phyloP scores from a whole-genome alignment of 1,140 invertebrate genomes.

The Rhyacophila brunnea region DNA sequence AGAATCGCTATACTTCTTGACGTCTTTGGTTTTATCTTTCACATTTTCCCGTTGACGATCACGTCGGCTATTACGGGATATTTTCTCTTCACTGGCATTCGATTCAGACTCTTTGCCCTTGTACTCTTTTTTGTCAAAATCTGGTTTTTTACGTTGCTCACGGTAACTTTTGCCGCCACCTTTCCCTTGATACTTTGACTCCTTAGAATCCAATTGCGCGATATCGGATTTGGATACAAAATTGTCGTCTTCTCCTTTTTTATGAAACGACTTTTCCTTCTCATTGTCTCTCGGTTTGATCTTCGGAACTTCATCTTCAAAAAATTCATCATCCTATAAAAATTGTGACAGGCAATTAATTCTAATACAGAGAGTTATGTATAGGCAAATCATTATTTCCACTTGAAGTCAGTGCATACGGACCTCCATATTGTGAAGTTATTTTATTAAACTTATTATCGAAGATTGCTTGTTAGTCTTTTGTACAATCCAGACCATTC shows the following conservation, averaged over 20 bases:
- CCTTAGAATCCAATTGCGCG: conserved; percentile 16
- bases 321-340: conserved; percentile 43
- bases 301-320: conserved; percentile 49
- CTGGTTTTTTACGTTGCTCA: conserved; percentile 39
- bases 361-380: too few species aligned
- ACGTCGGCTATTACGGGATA: conserved; percentile 43
- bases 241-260: conserved; percentile 50
- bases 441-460: too few species aligned
- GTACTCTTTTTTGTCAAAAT: conserved; percentile 49
- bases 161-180: conserved; percentile 42
- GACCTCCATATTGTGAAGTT: too few species aligned
- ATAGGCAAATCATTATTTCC: too few species aligned
- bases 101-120: conserved; percentile 41
- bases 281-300: conserved; percentile 51
- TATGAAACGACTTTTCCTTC: conserved; percentile 48
- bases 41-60: conserved; percentile 47
- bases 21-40: conserved; percentile 45
- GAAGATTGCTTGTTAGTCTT: too few species aligned
- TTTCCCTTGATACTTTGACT: conserved; percentile 19
- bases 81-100: conserved; percentile 38
- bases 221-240: conserved; percentile 30
- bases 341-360: too few species aligned
- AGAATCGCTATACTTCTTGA: conserved; percentile 51
- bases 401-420: too few species aligned
- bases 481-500: too few species aligned